Evolutionary conservation across 1,140 invertebrate species (phyloP).

Genomic region (Venustaconcha ellipsiformis): DNA sequence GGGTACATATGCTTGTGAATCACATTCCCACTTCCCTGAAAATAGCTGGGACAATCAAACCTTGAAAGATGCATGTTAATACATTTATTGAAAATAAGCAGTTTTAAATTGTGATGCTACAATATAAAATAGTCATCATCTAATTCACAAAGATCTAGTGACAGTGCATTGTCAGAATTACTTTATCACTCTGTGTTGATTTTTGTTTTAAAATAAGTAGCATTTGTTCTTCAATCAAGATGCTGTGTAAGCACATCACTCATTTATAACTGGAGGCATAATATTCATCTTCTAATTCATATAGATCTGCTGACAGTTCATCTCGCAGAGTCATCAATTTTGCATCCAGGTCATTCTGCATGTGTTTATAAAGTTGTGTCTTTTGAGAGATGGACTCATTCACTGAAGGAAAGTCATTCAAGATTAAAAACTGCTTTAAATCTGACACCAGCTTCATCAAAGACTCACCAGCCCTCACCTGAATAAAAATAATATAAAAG

Average conservation of each 20-base stretch:
- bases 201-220: no score
- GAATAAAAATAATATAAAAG: constrained; percentile 26
- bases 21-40: no score
- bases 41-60: no score
- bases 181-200: constrained; percentile 83
- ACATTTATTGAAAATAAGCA: no score
- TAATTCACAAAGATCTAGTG: constrained; percentile 93
- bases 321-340: constrained; percentile 92
- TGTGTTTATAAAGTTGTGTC: constrained; percentile 87
- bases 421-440: constrained; percentile 95
- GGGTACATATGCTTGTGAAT: no score
- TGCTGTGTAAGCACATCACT: background rate
- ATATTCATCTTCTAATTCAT: constrained; percentile 98
- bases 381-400: constrained; percentile 95
- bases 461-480: constrained; percentile 92
- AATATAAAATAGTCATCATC: constrained; percentile 93
- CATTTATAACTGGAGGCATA: constrained; percentile 93
- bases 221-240: no score
- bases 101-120: no score
- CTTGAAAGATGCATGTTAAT: no score
- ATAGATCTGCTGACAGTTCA: constrained; percentile 94
- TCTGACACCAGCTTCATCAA: constrained; percentile 96
- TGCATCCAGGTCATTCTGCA: constrained; percentile 92
- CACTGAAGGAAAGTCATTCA: constrained; percentile 97
- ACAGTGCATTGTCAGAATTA: constrained; percentile 91